Evolutionary conservation across 2,888 invertebrate species (phyloP).

Genomic region (Nymphalis urticae): DNA sequence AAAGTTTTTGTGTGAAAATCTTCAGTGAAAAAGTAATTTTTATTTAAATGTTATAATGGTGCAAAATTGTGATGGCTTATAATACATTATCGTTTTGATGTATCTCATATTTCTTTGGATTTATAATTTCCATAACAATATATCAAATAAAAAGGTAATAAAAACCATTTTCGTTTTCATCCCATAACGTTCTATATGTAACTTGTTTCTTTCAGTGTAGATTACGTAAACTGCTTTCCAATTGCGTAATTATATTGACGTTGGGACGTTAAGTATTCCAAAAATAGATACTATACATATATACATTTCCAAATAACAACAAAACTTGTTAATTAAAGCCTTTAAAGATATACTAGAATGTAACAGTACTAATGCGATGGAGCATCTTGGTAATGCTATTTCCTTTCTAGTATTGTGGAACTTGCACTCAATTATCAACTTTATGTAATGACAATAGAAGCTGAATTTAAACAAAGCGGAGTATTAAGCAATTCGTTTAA

Average conservation of each 20-base stretch:
- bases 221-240: background rate
- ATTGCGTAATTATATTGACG: background rate
- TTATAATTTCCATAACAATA: too few relatives aligned
- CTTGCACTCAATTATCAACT: background rate
- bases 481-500: background rate
- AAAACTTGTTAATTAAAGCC: background rate
- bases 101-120: too few relatives aligned
- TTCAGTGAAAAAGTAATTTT: too few relatives aligned
- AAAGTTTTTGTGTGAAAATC: too few relatives aligned
- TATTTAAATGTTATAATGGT: too few relatives aligned
- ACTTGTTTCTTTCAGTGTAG: background rate
- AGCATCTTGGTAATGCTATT: background rate
- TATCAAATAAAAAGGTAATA: too few relatives aligned
- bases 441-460: background rate
- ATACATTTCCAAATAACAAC: background rate
- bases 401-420: background rate
- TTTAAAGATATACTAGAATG: constrained; percentile 7
- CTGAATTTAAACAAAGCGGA: background rate
- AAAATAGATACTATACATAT: background rate
- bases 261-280: background rate
- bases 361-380: background rate
- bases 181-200: background rate
- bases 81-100: too few relatives aligned
- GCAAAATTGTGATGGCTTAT: too few relatives aligned
- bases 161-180: background rate